Conservation (phyloP, 1,140 invertebrate species). For the Drosophila persimilis region DNA sequence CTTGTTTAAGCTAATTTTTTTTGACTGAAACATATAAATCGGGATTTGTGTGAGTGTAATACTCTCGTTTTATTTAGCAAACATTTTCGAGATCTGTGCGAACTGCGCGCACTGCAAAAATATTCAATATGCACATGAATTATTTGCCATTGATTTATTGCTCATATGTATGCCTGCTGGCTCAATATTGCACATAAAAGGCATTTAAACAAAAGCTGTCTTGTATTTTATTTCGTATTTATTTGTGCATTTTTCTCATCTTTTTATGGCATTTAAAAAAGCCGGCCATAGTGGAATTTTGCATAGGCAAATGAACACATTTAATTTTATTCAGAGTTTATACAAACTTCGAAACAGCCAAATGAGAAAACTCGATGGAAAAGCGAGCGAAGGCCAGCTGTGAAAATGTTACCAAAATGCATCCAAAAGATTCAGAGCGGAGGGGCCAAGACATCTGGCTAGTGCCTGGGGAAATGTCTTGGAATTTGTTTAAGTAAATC, state of each 20-base stretch:
- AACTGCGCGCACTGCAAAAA: not conserved
- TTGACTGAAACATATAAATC: not conserved
- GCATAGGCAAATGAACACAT: constrained; percentile 13
- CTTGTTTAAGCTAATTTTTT: constrained; percentile 14
- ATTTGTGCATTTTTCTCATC: constrained; percentile 1
- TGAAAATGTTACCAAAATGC: constrained; percentile 49
- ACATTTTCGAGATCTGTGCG: no score
- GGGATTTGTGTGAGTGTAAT: not conserved
- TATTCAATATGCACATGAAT: constrained; percentile 37
- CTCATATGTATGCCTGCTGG: constrained; percentile 35
- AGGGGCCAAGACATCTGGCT: constrained; percentile 28
- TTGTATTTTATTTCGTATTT: constrained; percentile 29
- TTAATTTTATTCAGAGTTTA: constrained; percentile 32
- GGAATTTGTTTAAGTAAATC: constrained; percentile 70
- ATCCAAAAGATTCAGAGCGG: constrained; percentile 7
- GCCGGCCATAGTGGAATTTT: constrained; percentile 28
- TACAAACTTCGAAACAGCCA: constrained; percentile 23
- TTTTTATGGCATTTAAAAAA: constrained; percentile 45
- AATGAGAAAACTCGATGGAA: constrained; percentile 23
- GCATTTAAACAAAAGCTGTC: constrained; percentile 58
- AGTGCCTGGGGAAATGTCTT: constrained; percentile 54
- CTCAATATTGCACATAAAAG: constrained; percentile 50
- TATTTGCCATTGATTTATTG: constrained; percentile 57
- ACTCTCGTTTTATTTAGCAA: no score
- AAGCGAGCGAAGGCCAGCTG: constrained; percentile 17